Conservation (phyloP, 2,113 vertebrate species). For the Panthera leo region DNA sequence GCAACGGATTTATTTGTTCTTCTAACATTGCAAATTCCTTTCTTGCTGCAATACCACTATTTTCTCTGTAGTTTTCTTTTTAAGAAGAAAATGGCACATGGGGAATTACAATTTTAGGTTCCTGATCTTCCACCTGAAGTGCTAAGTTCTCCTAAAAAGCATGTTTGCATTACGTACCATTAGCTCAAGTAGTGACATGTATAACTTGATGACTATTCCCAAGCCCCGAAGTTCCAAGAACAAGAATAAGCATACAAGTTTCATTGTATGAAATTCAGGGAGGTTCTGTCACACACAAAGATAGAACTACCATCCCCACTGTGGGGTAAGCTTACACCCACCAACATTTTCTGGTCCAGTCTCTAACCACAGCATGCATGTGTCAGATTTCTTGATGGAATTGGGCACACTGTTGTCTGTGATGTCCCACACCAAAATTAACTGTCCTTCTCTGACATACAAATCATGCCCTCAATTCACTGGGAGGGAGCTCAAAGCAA, state of each 20-base stretch:
- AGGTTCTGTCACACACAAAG: neutral
- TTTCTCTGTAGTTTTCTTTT: neutral
- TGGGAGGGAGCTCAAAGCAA: neutral
- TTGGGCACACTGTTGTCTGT: constrained; percentile 23
- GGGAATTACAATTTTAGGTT: neutral
- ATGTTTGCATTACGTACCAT: neutral
- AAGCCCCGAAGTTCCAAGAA: neutral
- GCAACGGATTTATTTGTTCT: neutral
- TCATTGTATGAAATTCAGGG: neutral
- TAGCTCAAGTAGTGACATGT: neutral
- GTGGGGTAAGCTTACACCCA: constrained; percentile 17
- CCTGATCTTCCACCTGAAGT: neutral
- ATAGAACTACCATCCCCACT: neutral
- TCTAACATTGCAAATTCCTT: neutral
- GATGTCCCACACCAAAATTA: constrained; percentile 38
- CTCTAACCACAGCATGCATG: constrained; percentile 16
- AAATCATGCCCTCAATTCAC: neutral
- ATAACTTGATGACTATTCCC: neutral
- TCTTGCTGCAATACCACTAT: neutral
- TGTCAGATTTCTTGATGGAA: constrained; percentile 41
- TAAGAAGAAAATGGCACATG: neutral
- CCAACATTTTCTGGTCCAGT: constrained; percentile 21
- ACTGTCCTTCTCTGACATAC: neutral
- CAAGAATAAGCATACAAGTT: neutral
- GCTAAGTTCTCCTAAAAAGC: neutral